phyloP scores from a whole-genome alignment of 1,140 invertebrate genomes.

The Cotesia chilonis region DNA sequence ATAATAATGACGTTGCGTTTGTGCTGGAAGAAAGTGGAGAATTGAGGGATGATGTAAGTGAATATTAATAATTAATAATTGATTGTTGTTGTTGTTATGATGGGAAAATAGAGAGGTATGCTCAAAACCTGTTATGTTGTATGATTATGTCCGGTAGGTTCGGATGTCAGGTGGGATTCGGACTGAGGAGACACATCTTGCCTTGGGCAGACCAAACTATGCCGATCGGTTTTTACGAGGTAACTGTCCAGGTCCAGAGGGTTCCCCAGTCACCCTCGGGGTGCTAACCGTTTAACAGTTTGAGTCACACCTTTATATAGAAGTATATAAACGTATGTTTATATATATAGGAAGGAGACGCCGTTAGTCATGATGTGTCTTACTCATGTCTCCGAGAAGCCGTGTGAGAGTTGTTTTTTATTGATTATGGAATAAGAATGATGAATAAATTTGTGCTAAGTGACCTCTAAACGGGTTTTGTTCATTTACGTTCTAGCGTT shows the following conservation, averaged over 20 bases:
- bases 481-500: too few relatives aligned
- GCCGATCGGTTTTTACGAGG: conserved; percentile 5
- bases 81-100: not conserved
- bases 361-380: too few relatives aligned
- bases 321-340: too few relatives aligned
- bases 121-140: conserved; percentile 49
- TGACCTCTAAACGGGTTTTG: too few relatives aligned
- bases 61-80: not conserved
- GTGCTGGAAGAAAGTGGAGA: conserved; percentile 67
- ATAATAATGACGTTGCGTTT: conserved; percentile 68
- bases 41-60: conserved; percentile 66
- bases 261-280: conserved; percentile 53
- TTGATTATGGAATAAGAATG: too few relatives aligned
- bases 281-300: conserved; percentile 29
- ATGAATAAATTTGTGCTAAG: too few relatives aligned
- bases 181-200: conserved; percentile 46
- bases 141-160: conserved; percentile 44
- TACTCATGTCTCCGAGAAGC: too few relatives aligned
- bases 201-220: conserved; percentile 34
- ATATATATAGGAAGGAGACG: too few relatives aligned
- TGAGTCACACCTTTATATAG: not conserved
- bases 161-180: conserved; percentile 16
- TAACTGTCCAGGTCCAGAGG: conserved; percentile 33
- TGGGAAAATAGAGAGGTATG: conserved; percentile 37
- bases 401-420: too few relatives aligned